Percentiles rank a stretch among this genome's conserved stretches.
phyloP scores from a whole-genome alignment of 2,797 vertebrate genomes.

The Caiman crocodilus region DNA sequence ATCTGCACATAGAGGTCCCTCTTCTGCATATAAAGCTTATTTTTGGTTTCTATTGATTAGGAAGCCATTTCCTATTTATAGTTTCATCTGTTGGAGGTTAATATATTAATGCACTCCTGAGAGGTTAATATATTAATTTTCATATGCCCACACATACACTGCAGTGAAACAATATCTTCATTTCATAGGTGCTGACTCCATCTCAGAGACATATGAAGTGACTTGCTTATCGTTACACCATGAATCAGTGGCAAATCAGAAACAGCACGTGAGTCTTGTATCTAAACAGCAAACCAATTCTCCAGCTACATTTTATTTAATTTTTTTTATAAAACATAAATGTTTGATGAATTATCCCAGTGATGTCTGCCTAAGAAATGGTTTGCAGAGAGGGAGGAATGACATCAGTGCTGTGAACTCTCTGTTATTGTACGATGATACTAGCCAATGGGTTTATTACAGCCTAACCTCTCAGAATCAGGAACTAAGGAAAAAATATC shows the following conservation, averaged over 20 bases:
- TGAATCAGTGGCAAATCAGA: background rate
- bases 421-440: background rate
- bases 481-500: background rate
- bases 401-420: background rate
- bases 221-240: background rate
- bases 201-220: background rate
- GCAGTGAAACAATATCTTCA: background rate
- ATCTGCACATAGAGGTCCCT: background rate
- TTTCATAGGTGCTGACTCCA: background rate
- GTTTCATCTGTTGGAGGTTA: background rate
- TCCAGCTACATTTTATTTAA: background rate
- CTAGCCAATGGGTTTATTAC: conserved; percentile 15
- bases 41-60: background rate
- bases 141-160: background rate
- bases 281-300: background rate
- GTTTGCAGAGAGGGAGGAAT: background rate
- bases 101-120: background rate
- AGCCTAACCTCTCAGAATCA: background rate
- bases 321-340: background rate
- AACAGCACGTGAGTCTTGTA: background rate
- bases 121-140: background rate
- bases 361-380: background rate
- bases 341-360: background rate
- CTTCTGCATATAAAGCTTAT: background rate
- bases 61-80: background rate